Conservation (phyloP, 1,140 invertebrate genomes). For the Drosophila sulfurigaster region DNA sequence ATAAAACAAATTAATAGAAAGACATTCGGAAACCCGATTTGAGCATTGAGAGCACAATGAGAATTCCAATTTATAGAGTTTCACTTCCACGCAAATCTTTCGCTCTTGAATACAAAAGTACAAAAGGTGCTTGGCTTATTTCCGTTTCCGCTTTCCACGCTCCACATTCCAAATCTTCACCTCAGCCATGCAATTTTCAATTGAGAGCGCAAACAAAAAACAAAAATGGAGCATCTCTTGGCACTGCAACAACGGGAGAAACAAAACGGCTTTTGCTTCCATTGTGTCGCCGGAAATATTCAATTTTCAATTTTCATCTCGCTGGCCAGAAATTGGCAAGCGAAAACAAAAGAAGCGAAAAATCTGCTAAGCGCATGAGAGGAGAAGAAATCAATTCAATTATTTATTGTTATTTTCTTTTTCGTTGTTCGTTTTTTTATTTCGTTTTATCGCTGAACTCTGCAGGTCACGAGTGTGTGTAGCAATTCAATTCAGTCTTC, state of each 20-base stretch:
- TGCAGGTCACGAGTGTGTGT: background rate
- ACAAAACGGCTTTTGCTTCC: constrained; percentile 47
- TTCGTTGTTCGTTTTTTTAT: background rate
- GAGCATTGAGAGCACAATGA: background rate
- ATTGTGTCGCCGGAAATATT: constrained; percentile 81
- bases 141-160: constrained; percentile 66
- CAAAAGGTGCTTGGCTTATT: constrained; percentile 73
- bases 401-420: constrained; percentile 49
- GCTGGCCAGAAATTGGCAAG: constrained; percentile 72
- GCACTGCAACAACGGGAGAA: background rate
- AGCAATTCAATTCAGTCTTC: too few species aligned
- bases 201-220: constrained; percentile 8
- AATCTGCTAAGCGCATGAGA: constrained; percentile 58
- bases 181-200: constrained; percentile 60
- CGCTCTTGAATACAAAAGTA: constrained; percentile 40
- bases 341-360: constrained; percentile 64
- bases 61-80: constrained; percentile 5
- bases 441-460: background rate
- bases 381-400: constrained; percentile 70
- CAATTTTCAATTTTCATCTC: constrained; percentile 80
- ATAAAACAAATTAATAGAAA: background rate
- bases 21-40: constrained; percentile 18
- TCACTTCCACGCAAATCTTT: constrained; percentile 4
- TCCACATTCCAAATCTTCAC: constrained; percentile 30
- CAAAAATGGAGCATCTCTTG: constrained; percentile 36